Base-by-base conservation (phyloP, 92 coral and sea anemone genomes). In the Pocillopora grandis region DNA sequence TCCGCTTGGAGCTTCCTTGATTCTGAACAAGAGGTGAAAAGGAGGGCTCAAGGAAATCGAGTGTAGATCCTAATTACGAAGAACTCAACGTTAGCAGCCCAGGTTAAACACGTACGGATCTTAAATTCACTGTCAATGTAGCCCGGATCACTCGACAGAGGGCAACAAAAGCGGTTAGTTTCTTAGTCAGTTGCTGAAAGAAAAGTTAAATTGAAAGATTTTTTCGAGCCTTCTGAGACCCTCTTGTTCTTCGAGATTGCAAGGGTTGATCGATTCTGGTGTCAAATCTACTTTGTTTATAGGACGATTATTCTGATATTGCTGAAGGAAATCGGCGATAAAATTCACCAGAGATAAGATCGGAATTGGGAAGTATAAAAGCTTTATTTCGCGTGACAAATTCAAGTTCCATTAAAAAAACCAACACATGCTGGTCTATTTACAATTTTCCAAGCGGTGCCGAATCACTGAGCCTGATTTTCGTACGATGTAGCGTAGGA, bases 381-480 rank as follows among this genome's bases (percentile, higher is more conserved):
- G 61, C 86, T 73, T 20, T 55, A 72, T 19, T 48, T 82, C 33
- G 63, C 63, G 75, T 42, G 75, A 19, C 75, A 61, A 80, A 83
- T 83, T 82, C 56, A 56, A 83, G 86, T 83, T 83, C 80, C 86
- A 75, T 49, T 73, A 33, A 83, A 74, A 48, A 74, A 73, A 23
- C 80, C 86, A 83, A 73, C 79, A 72, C 58, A 49, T 0, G 20
- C 72, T 73, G 78, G 86, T 73, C 86, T 83, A 83, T 83, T 83
- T 83, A 83, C 86, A 83, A 64, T 73, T 74, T 83, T 27, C 42
- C 80, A 83, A 62, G n/a, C 80, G 86, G 86, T 83, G 80, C 86
- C 86, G 31, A 81, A 59, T 1, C 75, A 71, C 33, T 52, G 86
- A 83, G 86, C 86, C 86, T 73, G 86, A 83, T 83, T 73, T 83